Conservation (phyloP, 2,888 invertebrate genomes). For the Suillia variegata region DNA sequence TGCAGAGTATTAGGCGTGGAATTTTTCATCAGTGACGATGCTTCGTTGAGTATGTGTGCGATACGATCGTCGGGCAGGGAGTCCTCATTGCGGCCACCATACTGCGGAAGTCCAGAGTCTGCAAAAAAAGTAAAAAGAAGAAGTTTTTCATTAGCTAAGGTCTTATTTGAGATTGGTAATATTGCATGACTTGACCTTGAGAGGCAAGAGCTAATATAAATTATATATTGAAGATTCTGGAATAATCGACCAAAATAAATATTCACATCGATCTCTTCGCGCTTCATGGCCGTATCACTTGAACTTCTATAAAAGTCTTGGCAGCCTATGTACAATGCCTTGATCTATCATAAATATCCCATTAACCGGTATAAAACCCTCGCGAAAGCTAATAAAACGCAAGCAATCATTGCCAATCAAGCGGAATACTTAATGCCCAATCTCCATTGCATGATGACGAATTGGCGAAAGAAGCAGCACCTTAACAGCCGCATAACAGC, state of each 20-base stretch:
- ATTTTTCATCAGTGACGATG: slow-evolving; percentile 84
- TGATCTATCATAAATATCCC: slow-evolving; percentile 46
- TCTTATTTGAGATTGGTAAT: background rate
- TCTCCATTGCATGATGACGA: slow-evolving; percentile 21
- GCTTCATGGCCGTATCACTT: background rate
- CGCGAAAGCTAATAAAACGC: slow-evolving; percentile 14
- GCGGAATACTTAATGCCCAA: slow-evolving; percentile 15
- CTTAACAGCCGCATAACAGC: background rate
- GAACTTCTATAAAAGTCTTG: background rate
- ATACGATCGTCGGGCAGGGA: slow-evolving; percentile 89
- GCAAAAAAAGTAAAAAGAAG: slow-evolving; percentile 14
- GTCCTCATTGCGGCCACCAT: slow-evolving; percentile 77
- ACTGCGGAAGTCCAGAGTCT: slow-evolving; percentile 81
- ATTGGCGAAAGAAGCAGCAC: slow-evolving; percentile 12
- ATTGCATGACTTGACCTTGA: background rate
- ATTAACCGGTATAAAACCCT: slow-evolving; percentile 51
- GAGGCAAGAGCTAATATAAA: background rate
- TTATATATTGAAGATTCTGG: background rate
- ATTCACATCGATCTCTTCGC: no score
- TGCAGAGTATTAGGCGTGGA: slow-evolving; percentile 50
- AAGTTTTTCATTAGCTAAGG: background rate
- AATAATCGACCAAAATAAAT: no score
- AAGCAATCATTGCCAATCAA: slow-evolving; percentile 22
- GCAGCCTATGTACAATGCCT: background rate
- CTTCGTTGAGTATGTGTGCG: slow-evolving; percentile 91